Percentiles rank a stretch among this genome's conserved stretches.
Evolutionary conservation across 2,797 vertebrate genomes (phyloP).

Genomic region (Xiphophorus birchmanni): DNA sequence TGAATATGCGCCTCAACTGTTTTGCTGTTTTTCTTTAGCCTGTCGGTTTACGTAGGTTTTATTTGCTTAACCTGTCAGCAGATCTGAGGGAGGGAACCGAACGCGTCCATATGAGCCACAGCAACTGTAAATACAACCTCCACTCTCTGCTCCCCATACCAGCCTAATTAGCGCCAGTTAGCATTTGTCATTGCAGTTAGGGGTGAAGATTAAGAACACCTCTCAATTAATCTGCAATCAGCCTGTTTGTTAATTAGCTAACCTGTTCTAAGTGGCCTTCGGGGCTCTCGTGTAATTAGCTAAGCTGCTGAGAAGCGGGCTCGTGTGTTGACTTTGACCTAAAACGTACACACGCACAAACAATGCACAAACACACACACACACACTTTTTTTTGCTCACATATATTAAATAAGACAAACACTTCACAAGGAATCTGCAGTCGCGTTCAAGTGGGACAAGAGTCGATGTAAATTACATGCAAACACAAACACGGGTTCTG

Average conservation of each 20-base stretch:
- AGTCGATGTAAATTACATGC: slow-evolving; percentile 46
- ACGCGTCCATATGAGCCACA: slow-evolving; percentile 42
- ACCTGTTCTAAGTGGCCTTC: slow-evolving; percentile 85
- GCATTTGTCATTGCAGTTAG: slow-evolving; percentile 83
- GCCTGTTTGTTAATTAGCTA: slow-evolving; percentile 88
- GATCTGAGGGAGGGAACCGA: slow-evolving; percentile 24
- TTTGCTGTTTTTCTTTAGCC: not conserved
- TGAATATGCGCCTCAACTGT: not conserved
- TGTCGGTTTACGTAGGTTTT: slow-evolving; percentile 32
- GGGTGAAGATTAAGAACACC: slow-evolving; percentile 85
- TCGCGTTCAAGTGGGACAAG: slow-evolving; percentile 62
- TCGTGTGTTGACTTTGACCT: slow-evolving; percentile 83
- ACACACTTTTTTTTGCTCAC: not conserved
- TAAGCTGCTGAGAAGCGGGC: slow-evolving; percentile 74
- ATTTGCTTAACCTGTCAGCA: slow-evolving; percentile 39
- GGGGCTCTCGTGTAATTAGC: slow-evolving; percentile 82
- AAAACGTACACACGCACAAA: slow-evolving; percentile 54
- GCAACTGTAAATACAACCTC: slow-evolving; percentile 71
- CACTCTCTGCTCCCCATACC: slow-evolving; percentile 63
- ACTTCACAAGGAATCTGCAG: slow-evolving; percentile 34
- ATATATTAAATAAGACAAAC: slow-evolving; percentile 37
- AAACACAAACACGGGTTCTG: slow-evolving; percentile 28
- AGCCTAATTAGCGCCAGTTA: slow-evolving; percentile 81
- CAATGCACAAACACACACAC: slow-evolving; percentile 19
- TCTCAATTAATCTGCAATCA: slow-evolving; percentile 88